Conservation (phyloP, 2,113 vertebrate genomes). For the Ochotona curzoniae region DNA sequence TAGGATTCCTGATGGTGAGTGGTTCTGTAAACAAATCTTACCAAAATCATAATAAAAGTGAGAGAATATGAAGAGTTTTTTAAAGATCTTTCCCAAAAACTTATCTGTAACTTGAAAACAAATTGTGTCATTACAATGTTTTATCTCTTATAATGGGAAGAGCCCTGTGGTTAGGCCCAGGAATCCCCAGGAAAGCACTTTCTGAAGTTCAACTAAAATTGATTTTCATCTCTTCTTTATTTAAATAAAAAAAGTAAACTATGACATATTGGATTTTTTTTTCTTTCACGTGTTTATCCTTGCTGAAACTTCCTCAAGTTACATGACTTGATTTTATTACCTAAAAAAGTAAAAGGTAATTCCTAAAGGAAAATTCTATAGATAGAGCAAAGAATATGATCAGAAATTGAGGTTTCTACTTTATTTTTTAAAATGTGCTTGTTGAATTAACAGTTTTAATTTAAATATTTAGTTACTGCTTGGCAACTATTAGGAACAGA, state of each 20-base stretch:
- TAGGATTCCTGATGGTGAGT: background rate
- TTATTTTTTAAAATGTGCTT: background rate
- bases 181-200: slow-evolving; percentile 18
- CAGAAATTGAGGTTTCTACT: background rate
- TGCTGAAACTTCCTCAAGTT: background rate
- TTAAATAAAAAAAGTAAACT: background rate
- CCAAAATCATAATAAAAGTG: background rate
- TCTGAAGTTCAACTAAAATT: background rate
- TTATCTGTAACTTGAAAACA: slow-evolving; percentile 14
- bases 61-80: background rate
- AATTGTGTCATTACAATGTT: background rate
- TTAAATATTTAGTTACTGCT: background rate
- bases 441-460: background rate
- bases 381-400: background rate
- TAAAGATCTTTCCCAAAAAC: background rate
- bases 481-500: background rate
- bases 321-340: slow-evolving; percentile 31
- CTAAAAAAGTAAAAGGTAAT: background rate
- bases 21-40: background rate
- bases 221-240: background rate
- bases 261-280: background rate
- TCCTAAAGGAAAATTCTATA: slow-evolving; percentile 28
- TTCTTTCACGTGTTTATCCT: background rate
- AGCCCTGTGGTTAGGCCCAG: background rate
- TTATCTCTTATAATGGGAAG: background rate